Conservation (phyloP, 2,113 vertebrate genomes). For the Haliaeetus leucogaster region DNA sequence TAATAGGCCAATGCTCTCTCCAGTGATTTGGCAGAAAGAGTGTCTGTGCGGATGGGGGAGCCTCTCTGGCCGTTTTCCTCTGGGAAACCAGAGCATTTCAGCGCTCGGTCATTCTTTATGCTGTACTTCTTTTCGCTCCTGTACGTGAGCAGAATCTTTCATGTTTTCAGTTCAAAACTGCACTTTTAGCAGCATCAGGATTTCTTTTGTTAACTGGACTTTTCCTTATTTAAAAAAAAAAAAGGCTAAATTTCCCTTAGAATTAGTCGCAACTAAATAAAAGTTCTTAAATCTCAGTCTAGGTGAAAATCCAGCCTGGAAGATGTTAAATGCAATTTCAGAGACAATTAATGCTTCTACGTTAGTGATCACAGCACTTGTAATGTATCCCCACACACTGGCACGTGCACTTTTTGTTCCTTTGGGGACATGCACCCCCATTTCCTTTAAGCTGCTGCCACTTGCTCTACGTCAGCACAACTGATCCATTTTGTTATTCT, state of each 20-base stretch:
- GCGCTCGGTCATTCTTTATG: neutral
- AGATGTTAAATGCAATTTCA: neutral
- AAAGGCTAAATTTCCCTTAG: neutral
- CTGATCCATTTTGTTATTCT: neutral
- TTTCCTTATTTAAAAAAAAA: neutral
- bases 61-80: neutral
- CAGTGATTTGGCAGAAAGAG: neutral
- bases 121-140: neutral
- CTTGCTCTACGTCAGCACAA: neutral
- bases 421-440: neutral
- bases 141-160: neutral
- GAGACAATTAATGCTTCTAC: neutral
- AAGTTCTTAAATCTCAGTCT: neutral
- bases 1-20: neutral
- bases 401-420: rapidly evolving
- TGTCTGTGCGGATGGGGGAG: neutral
- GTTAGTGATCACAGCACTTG: neutral
- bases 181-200: neutral
- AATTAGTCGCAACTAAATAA: neutral
- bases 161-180: neutral
- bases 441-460: neutral
- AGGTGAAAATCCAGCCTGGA: neutral
- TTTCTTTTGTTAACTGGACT: neutral
- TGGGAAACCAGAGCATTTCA: neutral
- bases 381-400: neutral